Conservation (phyloP, 2,113 vertebrate genomes). For the Melanerpes formicivorus region DNA sequence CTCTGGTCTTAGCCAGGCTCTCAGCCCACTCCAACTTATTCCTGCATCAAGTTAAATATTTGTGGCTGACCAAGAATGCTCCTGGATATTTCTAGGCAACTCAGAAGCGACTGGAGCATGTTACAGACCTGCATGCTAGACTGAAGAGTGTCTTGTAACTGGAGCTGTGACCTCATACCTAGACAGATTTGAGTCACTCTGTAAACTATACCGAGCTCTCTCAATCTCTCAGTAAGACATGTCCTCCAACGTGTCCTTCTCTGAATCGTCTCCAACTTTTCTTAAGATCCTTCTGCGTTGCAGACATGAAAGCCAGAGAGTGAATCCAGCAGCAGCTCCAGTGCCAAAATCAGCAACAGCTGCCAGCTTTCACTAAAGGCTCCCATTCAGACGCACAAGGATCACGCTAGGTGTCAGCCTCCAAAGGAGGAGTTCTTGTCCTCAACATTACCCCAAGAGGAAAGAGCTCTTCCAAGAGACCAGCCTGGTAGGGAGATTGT, state of each 20-base stretch:
- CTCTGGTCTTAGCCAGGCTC: not conserved
- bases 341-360: constrained; percentile 1
- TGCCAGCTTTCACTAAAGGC: not conserved
- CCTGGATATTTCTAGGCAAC: constrained; percentile 14
- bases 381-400: not conserved
- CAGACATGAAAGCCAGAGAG: accelerated
- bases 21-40: constrained; percentile 16
- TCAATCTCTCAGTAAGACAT: not conserved
- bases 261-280: not conserved
- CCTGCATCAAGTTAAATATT: constrained; percentile 6
- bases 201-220: not conserved
- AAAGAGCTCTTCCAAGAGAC: not conserved
- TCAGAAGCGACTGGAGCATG: accelerated
- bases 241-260: not conserved
- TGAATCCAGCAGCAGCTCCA: not conserved
- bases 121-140: not conserved
- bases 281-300: not conserved
- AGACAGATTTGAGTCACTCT: not conserved
- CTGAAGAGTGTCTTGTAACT: not conserved
- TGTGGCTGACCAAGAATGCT: constrained; percentile 46
- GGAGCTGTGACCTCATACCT: not conserved
- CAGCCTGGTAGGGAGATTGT: not conserved
- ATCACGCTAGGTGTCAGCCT: not conserved
- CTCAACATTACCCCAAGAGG: not conserved
- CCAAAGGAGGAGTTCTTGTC: not conserved